These are phyloP conservation scores for Eulemur macaco DNA, from an alignment of 2,113 vertebrate species.

Conservation along the genomic window DNA sequence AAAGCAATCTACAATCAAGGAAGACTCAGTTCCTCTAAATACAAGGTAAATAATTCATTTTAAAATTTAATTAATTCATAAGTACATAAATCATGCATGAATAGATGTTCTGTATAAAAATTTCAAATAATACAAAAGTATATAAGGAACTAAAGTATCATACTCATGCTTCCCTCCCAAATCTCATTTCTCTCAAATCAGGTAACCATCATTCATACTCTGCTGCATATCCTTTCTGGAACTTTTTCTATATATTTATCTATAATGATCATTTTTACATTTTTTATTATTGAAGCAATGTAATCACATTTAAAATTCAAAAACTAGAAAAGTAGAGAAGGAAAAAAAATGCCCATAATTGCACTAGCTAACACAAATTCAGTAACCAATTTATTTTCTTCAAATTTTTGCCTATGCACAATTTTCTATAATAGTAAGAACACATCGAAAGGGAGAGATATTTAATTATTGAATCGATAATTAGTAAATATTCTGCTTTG, in stretches of 20 bases:
- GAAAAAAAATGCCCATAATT: not conserved
- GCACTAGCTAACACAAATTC: not conserved
- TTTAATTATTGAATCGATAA: not conserved
- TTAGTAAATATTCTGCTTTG: not conserved
- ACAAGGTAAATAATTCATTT: conserved; percentile 67
- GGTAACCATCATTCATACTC: not conserved
- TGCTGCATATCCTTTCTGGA: not conserved
- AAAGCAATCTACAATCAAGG: conserved; percentile 47
- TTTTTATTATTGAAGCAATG: not conserved
- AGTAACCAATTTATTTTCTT: not conserved
- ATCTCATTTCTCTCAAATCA: not conserved
- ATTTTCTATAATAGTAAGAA: not conserved
- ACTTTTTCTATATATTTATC: not conserved
- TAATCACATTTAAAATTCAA: not conserved
- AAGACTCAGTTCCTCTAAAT: conserved; percentile 45
- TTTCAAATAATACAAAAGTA: conserved; percentile 38
- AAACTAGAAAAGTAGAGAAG: not conserved
- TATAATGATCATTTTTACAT: not conserved
- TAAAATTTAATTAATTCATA: conserved; percentile 71
- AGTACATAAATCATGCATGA: conserved; percentile 65
- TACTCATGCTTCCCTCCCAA: not conserved
- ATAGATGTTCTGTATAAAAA: conserved; percentile 46
- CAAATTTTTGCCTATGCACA: not conserved
- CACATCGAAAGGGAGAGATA: not conserved
- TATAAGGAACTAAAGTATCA: not conserved